Conservation (phyloP, 2,888 invertebrate genomes). For the Nebria salina region DNA sequence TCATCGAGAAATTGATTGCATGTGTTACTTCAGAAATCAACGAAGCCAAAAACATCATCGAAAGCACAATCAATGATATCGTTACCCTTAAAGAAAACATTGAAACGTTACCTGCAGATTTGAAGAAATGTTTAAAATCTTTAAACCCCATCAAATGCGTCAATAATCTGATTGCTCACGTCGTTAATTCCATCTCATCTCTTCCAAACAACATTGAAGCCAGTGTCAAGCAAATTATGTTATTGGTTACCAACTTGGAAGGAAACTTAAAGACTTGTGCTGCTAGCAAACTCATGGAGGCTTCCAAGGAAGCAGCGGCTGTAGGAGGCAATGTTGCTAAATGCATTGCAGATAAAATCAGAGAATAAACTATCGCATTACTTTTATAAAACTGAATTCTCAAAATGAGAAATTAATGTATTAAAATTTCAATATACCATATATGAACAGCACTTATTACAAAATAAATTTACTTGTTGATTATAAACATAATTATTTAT, state of each 20-base stretch:
- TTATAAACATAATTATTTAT: background rate
- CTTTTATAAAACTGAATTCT: conserved; percentile 3
- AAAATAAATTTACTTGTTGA: background rate
- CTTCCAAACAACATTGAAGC: conserved; percentile 26
- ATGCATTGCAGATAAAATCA: conserved; percentile 36
- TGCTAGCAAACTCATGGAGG: conserved; percentile 2
- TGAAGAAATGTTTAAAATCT: conserved; percentile 30
- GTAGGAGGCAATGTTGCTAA: conserved; percentile 23
- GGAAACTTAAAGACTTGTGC: conserved; percentile 28
- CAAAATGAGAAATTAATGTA: conserved; percentile 23
- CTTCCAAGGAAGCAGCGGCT: conserved; percentile 13
- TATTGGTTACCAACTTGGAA: conserved; percentile 21
- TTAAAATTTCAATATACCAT: background rate
- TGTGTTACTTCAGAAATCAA: conserved; percentile 24
- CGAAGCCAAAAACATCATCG: conserved; percentile 21
- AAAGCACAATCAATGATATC: conserved; percentile 24
- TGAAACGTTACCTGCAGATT: background rate
- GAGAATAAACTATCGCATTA: background rate
- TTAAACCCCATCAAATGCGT: conserved; percentile 29
- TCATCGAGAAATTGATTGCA: conserved; percentile 12
- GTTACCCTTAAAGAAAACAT: conserved; percentile 16
- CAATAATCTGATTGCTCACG: conserved; percentile 19
- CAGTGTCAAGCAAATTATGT: conserved; percentile 20
- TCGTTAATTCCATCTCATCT: background rate
- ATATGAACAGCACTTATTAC: conserved; percentile 2